Base-by-base conservation (phyloP, 1,140 invertebrate species). In the Lordiphosa collinella region DNA sequence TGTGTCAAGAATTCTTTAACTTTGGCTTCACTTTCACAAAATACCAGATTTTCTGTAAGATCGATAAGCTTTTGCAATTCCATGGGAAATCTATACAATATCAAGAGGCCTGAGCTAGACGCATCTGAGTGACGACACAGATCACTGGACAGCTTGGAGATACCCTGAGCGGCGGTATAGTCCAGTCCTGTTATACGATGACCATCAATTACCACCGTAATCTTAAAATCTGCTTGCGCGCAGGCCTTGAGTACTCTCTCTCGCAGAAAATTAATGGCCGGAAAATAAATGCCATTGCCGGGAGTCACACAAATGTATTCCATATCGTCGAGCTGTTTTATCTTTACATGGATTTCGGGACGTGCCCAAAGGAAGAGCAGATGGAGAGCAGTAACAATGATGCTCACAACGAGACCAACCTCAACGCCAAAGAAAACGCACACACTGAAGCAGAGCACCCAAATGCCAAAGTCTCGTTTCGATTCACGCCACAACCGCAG, bases 351-450 rank as follows among this genome's bases (percentile, higher is more conserved):
- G 29, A 95, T 90, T 43, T 91, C 92, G 3, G 97, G 96, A 66
- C 95, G 91, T 2, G 96, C 94, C 63, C 95, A 93, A 1, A 94
- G 92, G 88, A 95, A 95, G 1, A 98, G 90, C 14, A 98, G 88
- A 74, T 96, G 93, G 22, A 95, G 89, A 7, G 97, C 90, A 69
- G 95, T 96, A 40, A 96, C 92, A n/a, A 92, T 92, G 47, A 96
- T 95, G 34, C 97, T 97, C 40, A 95, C 91, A 14, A 98, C 90
- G 79, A 99, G 96, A 34, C 97, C 97, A 75, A 94, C 94, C 90
- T 98, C 96, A 7, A 98, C 94, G 3, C 95, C 95, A 54, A 94
- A 92, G 11, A 92, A 89, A 14, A 98, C 90, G 61, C 95, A 96
- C 12, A 94, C 91, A 10, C 94, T 68, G 79, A 97, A 97, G 37